These are phyloP conservation scores for Symphodus melops DNA, from an alignment of 2,113 vertebrate genomes.

Conservation along the genomic window DNA sequence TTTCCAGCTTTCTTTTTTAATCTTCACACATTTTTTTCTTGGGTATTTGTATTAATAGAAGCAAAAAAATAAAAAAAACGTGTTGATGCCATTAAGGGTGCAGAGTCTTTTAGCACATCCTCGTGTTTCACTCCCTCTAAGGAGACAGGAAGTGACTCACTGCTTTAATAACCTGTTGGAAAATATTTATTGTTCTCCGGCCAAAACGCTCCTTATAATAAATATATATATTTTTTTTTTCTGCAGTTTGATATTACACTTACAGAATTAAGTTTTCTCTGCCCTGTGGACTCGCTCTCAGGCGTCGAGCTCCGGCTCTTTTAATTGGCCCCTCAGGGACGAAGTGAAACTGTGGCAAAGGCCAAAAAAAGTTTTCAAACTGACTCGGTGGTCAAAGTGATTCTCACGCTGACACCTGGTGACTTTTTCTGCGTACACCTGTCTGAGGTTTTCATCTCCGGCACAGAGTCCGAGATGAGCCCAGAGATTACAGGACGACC, in stretches of 20 bases:
- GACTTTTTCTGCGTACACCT: constrained; percentile 16
- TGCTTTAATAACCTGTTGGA: constrained; percentile 7
- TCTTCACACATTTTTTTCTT: background rate
- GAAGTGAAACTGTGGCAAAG: constrained; percentile 54
- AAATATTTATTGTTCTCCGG: constrained; percentile 14
- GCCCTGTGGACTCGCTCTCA: constrained; percentile 12
- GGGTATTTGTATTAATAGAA: no score
- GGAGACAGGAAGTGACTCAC: background rate
- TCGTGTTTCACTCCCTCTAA: background rate
- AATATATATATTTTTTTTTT: constrained; percentile 28
- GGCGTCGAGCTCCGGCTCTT: constrained; percentile 38
- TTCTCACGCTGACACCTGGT: background rate
- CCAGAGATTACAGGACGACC: no score
- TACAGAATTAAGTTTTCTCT: constrained; percentile 20
- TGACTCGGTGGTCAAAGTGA: constrained; percentile 6
- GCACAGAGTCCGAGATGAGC: background rate
- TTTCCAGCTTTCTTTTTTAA: background rate
- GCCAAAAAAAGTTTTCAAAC: constrained; percentile 47
- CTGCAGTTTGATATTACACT: constrained; percentile 6
- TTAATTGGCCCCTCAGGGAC: constrained; percentile 70
- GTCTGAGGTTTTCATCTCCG: no score
- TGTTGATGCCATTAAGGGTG: background rate
- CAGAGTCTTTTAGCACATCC: background rate
- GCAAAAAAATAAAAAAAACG: no score
- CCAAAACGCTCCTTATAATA: constrained; percentile 13